Percentiles rank a stretch among this genome's conserved stretches.
phyloP scores from a whole-genome alignment of 2,797 vertebrate species.

The Rhinoraja longicauda region DNA sequence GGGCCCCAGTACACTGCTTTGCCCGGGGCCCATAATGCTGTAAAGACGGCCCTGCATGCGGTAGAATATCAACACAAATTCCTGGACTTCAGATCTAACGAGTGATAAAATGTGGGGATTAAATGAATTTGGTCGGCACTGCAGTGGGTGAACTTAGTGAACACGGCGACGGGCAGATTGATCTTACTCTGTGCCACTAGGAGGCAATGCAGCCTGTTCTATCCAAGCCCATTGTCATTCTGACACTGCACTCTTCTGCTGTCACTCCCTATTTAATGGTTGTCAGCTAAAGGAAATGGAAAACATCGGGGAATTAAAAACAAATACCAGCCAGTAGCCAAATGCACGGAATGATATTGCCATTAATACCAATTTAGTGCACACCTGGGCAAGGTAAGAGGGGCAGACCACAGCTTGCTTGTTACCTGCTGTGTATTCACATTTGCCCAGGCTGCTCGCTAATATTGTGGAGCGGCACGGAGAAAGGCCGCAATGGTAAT shows the following conservation, averaged over 20 bases:
- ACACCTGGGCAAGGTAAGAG: conserved; percentile 74
- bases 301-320: conserved; percentile 86
- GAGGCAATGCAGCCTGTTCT: conserved; percentile 66
- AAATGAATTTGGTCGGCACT: conserved; percentile 24
- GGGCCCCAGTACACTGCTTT: too few relatives aligned
- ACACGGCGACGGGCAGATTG: background rate
- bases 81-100: conserved; percentile 19
- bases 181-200: conserved; percentile 53
- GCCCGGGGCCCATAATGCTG: too few relatives aligned
- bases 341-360: conserved; percentile 80
- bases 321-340: conserved; percentile 90
- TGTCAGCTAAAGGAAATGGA: conserved; percentile 84
- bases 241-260: conserved; percentile 55
- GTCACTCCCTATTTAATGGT: conserved; percentile 83
- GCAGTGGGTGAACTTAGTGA: background rate
- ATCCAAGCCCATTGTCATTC: conserved; percentile 49
- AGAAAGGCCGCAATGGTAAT: conserved; percentile 16
- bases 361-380: conserved; percentile 81
- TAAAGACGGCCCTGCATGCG: too few relatives aligned
- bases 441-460: background rate
- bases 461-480: background rate
- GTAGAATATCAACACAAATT: conserved; percentile 24
- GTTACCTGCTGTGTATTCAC: background rate
- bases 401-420: background rate
- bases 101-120: background rate